Evolutionary conservation across 1,140 invertebrate genomes (phyloP), one percentile per base, ranked within the genome.

Genomic region (Dinoponera quadriceps): DNA sequence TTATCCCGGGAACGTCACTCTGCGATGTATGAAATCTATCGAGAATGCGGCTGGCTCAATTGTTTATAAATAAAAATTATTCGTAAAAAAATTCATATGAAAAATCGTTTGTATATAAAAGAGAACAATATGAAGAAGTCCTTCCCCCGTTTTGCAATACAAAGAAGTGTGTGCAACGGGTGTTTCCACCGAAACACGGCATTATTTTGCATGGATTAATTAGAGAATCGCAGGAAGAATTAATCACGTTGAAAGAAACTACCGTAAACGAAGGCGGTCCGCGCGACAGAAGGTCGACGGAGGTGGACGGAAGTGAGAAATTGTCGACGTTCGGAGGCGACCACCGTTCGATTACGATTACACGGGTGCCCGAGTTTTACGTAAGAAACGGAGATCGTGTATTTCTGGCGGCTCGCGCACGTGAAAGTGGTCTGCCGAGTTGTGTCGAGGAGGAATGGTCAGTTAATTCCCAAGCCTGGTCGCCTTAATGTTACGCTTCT

Each of bases 371-470:
- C 75, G 78, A 48, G 83, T 86, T 93, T 93, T 92, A 93, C 88
- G 90, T 92, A 93, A 93, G 92, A 75, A 73, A 84, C 80, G 65
- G 71, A 66, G 80, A 88, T 80, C 65, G 87, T 92, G 89, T 90
- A 93, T 92, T 91, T 93, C 92, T 93, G 89, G 92, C 85, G 80
- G 84, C 89, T 89, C 82, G 85, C 73, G 86, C 86, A 91, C 90
- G 93, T 93, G 93, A 93, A 93, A 93, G 93, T 93, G 85, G 93
- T 90, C 86, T 88, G 63, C 59, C 72, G 25, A 83, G 87, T 90
- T 88, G 85, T 89, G 83, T 84, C 83, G 83, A 86, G 88, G 84
- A 88, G 89, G 85, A 93, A 93, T 90, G 92, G 91, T 92, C 92
- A 92, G 92, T 93, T 93, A 91, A 92, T 91, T 90, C 87, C n/a